Evolutionary conservation across 2,113 vertebrate genomes (phyloP).

Genomic region (Mobula birostris): DNA sequence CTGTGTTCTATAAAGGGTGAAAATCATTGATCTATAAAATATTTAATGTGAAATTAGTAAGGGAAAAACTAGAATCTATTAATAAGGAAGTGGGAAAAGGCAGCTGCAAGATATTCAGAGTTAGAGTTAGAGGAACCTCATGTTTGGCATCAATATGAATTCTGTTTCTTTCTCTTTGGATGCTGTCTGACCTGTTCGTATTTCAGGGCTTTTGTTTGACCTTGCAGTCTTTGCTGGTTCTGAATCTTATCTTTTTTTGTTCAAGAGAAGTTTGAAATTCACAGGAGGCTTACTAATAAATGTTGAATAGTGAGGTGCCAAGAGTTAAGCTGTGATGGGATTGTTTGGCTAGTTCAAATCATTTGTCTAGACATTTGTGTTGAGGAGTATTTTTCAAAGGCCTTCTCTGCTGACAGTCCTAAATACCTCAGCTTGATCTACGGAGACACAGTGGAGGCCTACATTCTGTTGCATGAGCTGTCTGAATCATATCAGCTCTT

Average conservation of each 20-base stretch:
- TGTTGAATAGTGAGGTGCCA: neutral
- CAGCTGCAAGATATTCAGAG: no score
- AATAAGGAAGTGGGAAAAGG: no score
- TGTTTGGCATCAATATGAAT: no score
- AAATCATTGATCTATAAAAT: no score
- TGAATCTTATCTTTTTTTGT: neutral
- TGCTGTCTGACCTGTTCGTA: neutral
- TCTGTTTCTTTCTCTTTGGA: no score
- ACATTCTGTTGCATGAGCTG: neutral
- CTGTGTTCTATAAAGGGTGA: no score
- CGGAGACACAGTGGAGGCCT: neutral
- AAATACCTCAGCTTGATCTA: neutral
- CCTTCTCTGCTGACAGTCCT: neutral
- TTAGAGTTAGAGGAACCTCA: no score
- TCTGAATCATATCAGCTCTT: neutral
- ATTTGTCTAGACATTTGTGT: neutral
- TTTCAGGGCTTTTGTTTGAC: neutral
- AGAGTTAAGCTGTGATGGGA: neutral
- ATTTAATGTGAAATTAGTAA: no score
- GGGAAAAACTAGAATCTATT: no score
- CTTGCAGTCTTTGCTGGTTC: neutral
- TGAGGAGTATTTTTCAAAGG: neutral
- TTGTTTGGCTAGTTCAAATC: neutral
- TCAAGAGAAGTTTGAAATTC: neutral
- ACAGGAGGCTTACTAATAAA: neutral